phyloP scores from a whole-genome alignment of 2,113 vertebrate genomes.

The Dryoscopus gambensis region DNA sequence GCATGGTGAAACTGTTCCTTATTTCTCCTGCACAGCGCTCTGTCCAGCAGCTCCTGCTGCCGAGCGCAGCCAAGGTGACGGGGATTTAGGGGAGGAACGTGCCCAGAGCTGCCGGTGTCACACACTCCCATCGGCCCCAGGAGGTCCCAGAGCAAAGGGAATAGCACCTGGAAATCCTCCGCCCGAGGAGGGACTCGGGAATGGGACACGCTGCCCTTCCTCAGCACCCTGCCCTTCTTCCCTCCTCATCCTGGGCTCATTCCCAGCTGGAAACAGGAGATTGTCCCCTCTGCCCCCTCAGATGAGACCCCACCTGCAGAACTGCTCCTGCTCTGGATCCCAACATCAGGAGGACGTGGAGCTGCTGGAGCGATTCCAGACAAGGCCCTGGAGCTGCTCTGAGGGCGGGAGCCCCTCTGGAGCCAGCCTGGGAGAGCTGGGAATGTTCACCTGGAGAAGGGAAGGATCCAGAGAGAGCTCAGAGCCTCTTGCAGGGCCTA shows the following conservation, averaged over 20 bases:
- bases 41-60: not conserved
- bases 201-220: rapidly evolving
- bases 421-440: not conserved
- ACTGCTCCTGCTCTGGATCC: not conserved
- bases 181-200: rapidly evolving
- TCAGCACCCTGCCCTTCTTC: not conserved
- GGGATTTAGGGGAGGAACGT: rapidly evolving
- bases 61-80: not conserved
- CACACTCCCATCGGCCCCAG: rapidly evolving
- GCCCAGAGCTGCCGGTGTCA: rapidly evolving
- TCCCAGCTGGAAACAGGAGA: not conserved
- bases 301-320: not conserved
- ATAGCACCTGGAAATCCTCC: not conserved
- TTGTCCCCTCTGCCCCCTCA: not conserved
- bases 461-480: not conserved
- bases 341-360: rapidly evolving
- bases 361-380: not conserved
- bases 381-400: rapidly evolving
- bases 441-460: not conserved
- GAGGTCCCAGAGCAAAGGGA: not conserved
- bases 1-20: rapidly evolving
- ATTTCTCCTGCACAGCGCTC: rapidly evolving
- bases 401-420: not conserved
- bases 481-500: not conserved
- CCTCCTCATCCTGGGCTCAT: not conserved